Conservation (phyloP, 2,797 vertebrate species). For the Otus scops region DNA sequence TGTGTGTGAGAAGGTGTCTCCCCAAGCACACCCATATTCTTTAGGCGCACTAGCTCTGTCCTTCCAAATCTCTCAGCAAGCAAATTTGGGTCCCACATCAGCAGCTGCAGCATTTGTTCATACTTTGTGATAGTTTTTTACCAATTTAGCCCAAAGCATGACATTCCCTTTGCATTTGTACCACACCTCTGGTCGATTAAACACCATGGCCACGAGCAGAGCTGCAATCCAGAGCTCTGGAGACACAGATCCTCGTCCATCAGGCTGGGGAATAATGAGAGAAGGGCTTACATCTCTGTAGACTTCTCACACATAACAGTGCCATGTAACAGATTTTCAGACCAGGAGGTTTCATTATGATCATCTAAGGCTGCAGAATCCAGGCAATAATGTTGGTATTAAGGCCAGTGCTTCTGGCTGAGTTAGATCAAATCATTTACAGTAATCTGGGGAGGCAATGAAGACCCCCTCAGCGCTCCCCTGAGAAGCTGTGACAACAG, state of each 20-base stretch:
- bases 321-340: neutral
- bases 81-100: neutral
- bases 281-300: neutral
- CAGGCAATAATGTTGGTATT: neutral
- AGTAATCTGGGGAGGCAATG: neutral
- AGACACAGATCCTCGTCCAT: neutral
- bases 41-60: neutral
- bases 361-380: neutral
- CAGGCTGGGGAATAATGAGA: neutral
- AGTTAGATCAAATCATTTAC: neutral
- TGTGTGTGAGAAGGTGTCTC: neutral
- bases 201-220: neutral
- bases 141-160: neutral
- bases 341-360: neutral
- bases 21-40: neutral
- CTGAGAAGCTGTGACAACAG: neutral
- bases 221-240: neutral
- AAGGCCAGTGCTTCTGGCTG: neutral
- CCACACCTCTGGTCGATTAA: neutral
- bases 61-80: neutral
- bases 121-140: neutral
- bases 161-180: neutral
- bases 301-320: fast-evolving
- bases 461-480: neutral
- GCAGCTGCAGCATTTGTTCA: neutral